Percentiles rank a stretch among this genome's conserved stretches.
phyloP scores from a whole-genome alignment of 2,797 vertebrate genomes.

The Arctocebus calabarensis region DNA sequence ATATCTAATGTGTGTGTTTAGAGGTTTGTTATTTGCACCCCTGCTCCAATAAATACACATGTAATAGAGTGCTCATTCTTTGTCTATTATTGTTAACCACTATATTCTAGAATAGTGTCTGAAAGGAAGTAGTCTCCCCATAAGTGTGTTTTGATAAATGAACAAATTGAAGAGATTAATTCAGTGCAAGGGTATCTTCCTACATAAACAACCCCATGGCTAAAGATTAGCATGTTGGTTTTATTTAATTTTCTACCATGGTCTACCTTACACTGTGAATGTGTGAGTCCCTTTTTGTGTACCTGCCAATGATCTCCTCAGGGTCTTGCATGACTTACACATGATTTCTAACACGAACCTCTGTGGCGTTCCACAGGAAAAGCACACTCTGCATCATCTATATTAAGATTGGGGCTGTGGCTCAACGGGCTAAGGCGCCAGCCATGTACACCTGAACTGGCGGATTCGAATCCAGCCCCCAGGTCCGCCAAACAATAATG shows the following conservation, averaged over 20 bases:
- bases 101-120: background rate
- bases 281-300: background rate
- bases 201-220: background rate
- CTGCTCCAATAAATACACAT: too few species aligned
- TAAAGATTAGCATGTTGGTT: background rate
- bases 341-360: background rate
- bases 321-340: rapidly evolving
- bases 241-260: background rate
- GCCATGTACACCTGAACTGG: too few species aligned
- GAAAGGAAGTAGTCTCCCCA: background rate
- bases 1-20: background rate
- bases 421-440: too few species aligned
- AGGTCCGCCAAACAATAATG: too few species aligned
- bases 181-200: background rate
- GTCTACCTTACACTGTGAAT: background rate
- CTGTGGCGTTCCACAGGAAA: background rate
- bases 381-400: background rate
- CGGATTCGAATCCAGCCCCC: too few species aligned
- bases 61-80: background rate
- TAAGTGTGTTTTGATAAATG: background rate
- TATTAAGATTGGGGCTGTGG: background rate
- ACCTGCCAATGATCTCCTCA: background rate
- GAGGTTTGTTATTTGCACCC: background rate
- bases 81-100: background rate
- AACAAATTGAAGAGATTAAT: background rate